Evolutionary conservation across 2,113 vertebrate species (phyloP).

Genomic region (Triplophysa dalaica): DNA sequence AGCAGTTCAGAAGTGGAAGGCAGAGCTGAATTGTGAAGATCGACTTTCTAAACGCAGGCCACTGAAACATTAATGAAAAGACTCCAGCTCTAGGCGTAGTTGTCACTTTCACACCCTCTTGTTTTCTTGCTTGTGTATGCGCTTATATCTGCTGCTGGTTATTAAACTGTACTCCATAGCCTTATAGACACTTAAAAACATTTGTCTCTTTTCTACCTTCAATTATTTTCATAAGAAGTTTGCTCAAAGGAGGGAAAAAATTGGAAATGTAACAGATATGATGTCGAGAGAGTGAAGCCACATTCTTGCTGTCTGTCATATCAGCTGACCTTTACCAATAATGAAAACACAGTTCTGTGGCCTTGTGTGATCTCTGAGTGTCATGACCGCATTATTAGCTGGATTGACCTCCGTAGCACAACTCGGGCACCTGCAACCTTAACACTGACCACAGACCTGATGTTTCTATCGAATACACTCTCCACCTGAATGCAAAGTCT

Average conservation of each 20-base stretch:
- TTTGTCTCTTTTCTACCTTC: not conserved
- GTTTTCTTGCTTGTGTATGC: not conserved
- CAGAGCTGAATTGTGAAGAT: not conserved
- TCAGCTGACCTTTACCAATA: conserved; percentile 27
- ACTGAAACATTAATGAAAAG: conserved; percentile 13
- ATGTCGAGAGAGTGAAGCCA: not conserved
- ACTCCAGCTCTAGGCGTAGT: not conserved
- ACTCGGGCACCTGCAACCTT: not conserved
- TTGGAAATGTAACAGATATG: not conserved
- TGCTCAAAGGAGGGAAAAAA: not conserved
- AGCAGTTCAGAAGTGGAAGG: too few relatives aligned
- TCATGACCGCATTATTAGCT: conserved; percentile 20
- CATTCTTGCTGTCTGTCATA: not conserved
- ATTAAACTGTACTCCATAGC: not conserved
- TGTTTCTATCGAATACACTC: not conserved
- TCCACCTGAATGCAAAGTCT: conserved; percentile 1
- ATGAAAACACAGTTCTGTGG: conserved; percentile 10
- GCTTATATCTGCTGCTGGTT: not conserved
- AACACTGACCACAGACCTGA: not conserved
- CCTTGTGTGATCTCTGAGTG: conserved; percentile 17
- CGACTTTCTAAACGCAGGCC: not conserved
- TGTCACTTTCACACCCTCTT: not conserved
- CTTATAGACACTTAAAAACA: not conserved
- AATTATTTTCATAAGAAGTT: not conserved
- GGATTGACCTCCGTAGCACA: conserved; percentile 16